Percentiles rank a stretch among this genome's conserved stretches.
These are phyloP conservation scores for Sitophilus oryzae DNA, from an alignment of 1,140 invertebrate species.

Conservation along the genomic window DNA sequence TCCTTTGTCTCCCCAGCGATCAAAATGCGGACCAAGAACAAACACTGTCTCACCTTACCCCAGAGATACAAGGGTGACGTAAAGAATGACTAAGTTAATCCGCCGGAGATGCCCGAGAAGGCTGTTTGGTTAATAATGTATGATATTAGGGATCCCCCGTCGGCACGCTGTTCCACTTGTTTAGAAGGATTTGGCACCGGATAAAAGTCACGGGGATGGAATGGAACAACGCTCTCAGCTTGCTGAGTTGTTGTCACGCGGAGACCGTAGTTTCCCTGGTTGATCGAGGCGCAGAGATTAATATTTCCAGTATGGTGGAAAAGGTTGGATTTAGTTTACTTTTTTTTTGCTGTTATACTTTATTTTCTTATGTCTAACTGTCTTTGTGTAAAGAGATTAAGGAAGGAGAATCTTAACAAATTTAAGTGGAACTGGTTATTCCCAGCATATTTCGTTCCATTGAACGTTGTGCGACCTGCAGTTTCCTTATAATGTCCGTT, in stretches of 20 bases:
- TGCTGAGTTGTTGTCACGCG: neutral
- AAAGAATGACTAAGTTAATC: constrained; percentile 23
- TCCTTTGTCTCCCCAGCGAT: too few species aligned
- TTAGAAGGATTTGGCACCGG: neutral
- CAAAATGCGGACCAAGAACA: too few species aligned
- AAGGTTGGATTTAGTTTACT: too few species aligned
- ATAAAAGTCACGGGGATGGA: neutral
- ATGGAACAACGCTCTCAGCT: neutral
- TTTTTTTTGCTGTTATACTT: too few species aligned
- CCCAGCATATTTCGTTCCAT: too few species aligned
- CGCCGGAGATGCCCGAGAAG: constrained; percentile 8
- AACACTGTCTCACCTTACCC: neutral
- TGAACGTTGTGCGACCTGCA: too few species aligned
- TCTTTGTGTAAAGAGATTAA: too few species aligned
- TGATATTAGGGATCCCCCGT: constrained; percentile 18
- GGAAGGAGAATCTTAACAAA: too few species aligned
- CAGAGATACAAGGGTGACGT: constrained; percentile 1
- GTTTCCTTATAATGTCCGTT: too few species aligned
- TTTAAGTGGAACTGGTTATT: too few species aligned
- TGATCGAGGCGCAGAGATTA: neutral
- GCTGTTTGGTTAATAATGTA: constrained; percentile 25
- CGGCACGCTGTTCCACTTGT: neutral
- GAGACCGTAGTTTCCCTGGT: neutral
- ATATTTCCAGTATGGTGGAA: neutral
- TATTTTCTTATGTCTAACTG: too few species aligned